These are phyloP conservation scores for Eremophila alpestris DNA, from an alignment of 2,797 vertebrate species.

Conservation along the genomic window DNA sequence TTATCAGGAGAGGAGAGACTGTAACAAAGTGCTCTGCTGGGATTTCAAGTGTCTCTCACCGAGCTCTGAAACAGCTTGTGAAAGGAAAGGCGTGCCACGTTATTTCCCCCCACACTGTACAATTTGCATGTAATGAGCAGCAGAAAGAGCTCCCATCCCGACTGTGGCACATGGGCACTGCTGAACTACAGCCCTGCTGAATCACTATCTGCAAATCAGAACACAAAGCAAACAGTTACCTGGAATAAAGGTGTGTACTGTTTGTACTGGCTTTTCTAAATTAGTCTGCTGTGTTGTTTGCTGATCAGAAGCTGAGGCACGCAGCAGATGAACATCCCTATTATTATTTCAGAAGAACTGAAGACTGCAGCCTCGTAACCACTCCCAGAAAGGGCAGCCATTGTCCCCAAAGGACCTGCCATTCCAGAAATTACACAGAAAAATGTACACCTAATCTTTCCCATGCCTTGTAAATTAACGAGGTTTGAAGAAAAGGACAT, in stretches of 20 bases:
- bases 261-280: constrained; percentile 23
- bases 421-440: neutral
- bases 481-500: neutral
- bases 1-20: neutral
- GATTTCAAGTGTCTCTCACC: neutral
- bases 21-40: neutral
- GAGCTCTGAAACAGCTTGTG: neutral
- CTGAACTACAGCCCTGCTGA: neutral
- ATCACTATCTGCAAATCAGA: constrained; percentile 33
- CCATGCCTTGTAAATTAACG: neutral
- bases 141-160: neutral
- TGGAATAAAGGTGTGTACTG: constrained; percentile 29
- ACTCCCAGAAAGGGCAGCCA: neutral
- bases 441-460: neutral
- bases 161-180: neutral
- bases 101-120: neutral
- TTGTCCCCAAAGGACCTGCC: neutral
- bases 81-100: neutral
- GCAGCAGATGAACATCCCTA: neutral
- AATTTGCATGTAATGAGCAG: neutral
- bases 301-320: neutral
- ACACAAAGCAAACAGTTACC: constrained; percentile 9
- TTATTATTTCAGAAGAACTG: neutral
- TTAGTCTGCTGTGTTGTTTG: neutral
- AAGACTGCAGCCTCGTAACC: neutral